Base-by-base conservation (phyloP, 2,113 vertebrate genomes). In the Dipodomys ordii region DNA sequence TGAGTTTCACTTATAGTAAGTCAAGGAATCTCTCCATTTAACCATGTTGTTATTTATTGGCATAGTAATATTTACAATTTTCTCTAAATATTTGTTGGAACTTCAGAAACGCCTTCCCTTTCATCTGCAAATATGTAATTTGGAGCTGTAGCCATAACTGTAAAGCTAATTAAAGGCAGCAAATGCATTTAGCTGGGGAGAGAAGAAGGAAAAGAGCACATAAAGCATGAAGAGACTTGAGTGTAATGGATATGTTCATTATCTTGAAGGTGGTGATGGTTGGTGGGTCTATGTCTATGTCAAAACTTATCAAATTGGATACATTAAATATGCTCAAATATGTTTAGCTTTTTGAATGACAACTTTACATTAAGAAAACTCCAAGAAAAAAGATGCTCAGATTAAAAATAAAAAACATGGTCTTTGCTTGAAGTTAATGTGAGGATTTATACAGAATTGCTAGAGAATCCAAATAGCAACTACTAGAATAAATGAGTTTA, bases 11-110 rank as follows among this genome's bases (percentile, higher is more conserved):
- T 62, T 27, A 67, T 28, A 53, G n/a, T 27, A 79, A 91, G 8
- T 39, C 5, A 69, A 87, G 49, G 19, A 62, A 77, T 60, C 32
- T 91, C 23, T 67, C 46, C 19, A 69, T 25, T 92, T 85, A 68
- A 87, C 44, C 39, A 91, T 60, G 30, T 64, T 73, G 27, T 62
- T 27, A 78, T 92, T 83, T 93, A 39, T 86, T 89, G 46, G 30
- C 83, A 62, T 62, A 72, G 60, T 72, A 9, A 15, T 53, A 77
- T 79, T 87, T 15, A 82, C 60, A 62, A 44, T 30, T 77, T 67
- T 32, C 30, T 84, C 93, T 86, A 35, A 78, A 20, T 83, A 49
- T 60, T 46, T 88, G 16, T 67, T 60, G 27, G 22, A 53, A 62
- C 35, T 83, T 6, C 1, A 49, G n/a, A 27, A 32, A 32, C n/a